These are phyloP conservation scores for Meteorus cinctellus DNA, from an alignment of 2,888 invertebrate species.

Conservation along the genomic window DNA sequence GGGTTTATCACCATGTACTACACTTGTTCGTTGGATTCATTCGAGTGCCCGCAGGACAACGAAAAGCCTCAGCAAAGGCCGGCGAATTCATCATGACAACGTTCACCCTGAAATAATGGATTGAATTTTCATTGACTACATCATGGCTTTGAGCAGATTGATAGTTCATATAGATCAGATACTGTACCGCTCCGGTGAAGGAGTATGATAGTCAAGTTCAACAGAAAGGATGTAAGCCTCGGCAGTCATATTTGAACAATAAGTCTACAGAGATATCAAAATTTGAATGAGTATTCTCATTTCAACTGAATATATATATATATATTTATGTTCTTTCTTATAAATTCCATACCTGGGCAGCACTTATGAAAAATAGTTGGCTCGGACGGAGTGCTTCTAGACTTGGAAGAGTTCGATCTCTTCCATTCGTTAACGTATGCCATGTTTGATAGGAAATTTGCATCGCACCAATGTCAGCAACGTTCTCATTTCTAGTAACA, in stretches of 20 bases:
- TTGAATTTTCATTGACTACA: not conserved
- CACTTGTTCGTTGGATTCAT: constrained; percentile 75
- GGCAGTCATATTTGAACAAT: constrained; percentile 74
- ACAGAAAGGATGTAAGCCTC: constrained; percentile 75
- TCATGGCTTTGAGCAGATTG: not conserved
- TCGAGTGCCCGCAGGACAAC: constrained; percentile 71
- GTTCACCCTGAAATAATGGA: constrained; percentile 70
- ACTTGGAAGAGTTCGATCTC: constrained; percentile 72
- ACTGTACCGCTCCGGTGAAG: constrained; percentile 74
- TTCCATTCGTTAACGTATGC: constrained; percentile 66
- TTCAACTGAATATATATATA: too few relatives aligned
- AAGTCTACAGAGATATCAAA: constrained; percentile 67
- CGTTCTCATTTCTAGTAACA: constrained; percentile 75
- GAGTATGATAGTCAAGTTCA: constrained; percentile 75
- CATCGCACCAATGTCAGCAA: constrained; percentile 75
- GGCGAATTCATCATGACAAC: constrained; percentile 76
- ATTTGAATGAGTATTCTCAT: too few relatives aligned
- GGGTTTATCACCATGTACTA: constrained; percentile 71
- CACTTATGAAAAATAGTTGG: constrained; percentile 75
- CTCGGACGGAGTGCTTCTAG: constrained; percentile 72
- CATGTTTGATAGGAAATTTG: constrained; percentile 74
- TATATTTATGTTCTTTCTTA: not conserved
- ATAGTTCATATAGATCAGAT: constrained; percentile 4
- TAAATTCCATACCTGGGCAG: constrained; percentile 72
- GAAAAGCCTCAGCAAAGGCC: constrained; percentile 74